These are phyloP conservation scores for Amphipyra tragopoginis DNA, from an alignment of 2,888 invertebrate genomes.

Conservation along the genomic window DNA sequence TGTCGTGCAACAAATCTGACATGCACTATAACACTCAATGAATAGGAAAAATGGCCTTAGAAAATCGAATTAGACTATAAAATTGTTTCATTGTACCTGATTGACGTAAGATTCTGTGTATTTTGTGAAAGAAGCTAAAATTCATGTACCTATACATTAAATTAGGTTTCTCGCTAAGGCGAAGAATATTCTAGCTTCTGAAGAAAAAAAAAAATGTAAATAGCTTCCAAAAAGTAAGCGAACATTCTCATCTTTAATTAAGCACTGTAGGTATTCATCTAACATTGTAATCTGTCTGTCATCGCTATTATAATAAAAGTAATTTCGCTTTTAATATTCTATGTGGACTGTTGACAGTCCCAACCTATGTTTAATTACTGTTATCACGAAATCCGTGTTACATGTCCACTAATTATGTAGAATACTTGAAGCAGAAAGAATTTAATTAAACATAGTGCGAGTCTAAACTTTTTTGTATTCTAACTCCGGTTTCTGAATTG, in stretches of 20 bases:
- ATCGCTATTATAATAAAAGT: conserved; percentile 12
- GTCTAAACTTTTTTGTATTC: background rate
- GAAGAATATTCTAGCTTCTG: conserved; percentile 9
- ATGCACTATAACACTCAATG: too few relatives aligned
- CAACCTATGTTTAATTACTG: conserved; percentile 35
- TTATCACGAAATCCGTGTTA: conserved; percentile 41
- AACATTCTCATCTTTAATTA: conserved; percentile 21
- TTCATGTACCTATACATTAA: conserved; percentile 7
- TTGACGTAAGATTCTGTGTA: too few relatives aligned
- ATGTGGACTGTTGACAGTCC: conserved; percentile 41
- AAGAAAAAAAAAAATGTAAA: conserved; percentile 16
- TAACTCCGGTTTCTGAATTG: too few relatives aligned
- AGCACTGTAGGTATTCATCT: conserved; percentile 1
- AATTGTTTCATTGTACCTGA: too few relatives aligned
- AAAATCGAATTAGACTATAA: too few relatives aligned
- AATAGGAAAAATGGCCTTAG: too few relatives aligned
- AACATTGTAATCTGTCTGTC: conserved; percentile 16
- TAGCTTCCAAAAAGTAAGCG: conserved; percentile 1
- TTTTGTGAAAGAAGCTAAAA: background rate
- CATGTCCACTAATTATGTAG: conserved; percentile 22
- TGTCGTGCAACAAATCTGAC: too few relatives aligned
- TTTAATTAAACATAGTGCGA: background rate
- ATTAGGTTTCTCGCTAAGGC: conserved; percentile 6
- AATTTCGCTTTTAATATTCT: conserved; percentile 16
- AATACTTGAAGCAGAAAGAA: conserved; percentile 17